Evolutionary conservation across 2,113 vertebrate genomes (phyloP).

Genomic region (Oreochromis aureus): DNA sequence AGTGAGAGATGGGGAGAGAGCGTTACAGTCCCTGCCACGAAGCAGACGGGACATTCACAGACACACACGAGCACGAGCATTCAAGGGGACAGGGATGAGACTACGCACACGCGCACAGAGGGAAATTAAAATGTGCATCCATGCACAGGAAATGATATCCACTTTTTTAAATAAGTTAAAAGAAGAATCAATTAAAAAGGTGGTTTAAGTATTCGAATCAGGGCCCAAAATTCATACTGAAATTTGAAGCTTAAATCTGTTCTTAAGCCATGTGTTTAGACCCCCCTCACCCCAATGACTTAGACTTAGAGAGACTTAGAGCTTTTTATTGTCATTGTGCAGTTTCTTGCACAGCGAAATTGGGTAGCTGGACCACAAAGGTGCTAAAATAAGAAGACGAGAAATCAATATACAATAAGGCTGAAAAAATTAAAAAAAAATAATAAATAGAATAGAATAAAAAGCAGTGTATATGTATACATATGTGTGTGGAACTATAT

Average conservation of each 20-base stretch:
- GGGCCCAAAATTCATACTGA: not conserved
- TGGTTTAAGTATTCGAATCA: not conserved
- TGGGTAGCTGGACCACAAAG: no score
- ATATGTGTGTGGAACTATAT: no score
- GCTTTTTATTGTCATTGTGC: no score
- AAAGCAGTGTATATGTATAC: no score
- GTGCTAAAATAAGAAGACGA: no score
- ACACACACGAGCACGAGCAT: not conserved
- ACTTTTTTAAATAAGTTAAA: not conserved
- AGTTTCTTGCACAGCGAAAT: no score
- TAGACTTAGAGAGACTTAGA: no score
- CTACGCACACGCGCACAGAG: not conserved
- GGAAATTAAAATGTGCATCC: not conserved
- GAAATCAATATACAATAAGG: no score
- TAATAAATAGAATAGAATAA: no score
- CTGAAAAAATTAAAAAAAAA: no score
- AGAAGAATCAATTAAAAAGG: not conserved
- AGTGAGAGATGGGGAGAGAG: conserved; percentile 14
- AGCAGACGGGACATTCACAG: conserved; percentile 30
- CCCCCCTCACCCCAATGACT: not conserved
- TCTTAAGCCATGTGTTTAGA: not conserved
- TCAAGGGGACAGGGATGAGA: not conserved
- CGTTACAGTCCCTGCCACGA: conserved; percentile 70
- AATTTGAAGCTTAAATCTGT: not conserved
- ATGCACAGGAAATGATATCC: not conserved